These are phyloP conservation scores for Littorina saxatilis DNA, from an alignment of 1,140 invertebrate genomes.

Conservation along the genomic window DNA sequence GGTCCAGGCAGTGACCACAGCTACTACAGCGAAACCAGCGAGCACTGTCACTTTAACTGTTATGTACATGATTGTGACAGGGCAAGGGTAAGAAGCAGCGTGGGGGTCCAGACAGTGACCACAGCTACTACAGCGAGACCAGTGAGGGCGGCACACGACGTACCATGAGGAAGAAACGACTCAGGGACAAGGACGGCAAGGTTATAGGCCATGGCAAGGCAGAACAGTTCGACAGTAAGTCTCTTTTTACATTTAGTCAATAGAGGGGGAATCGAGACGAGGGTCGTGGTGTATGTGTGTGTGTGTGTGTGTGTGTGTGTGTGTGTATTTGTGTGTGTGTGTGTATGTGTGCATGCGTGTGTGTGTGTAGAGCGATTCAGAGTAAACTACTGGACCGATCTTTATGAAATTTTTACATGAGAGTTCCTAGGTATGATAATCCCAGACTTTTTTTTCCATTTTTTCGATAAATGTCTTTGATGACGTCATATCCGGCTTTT, in stretches of 20 bases:
- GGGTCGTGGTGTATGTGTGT: slow-evolving; percentile 4
- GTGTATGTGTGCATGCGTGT: too few species aligned
- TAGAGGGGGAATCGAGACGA: too few species aligned
- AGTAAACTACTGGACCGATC: too few species aligned
- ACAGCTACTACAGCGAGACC: slow-evolving; percentile 72
- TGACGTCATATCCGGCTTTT: too few species aligned
- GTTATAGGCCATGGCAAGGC: slow-evolving; percentile 69
- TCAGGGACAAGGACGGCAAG: slow-evolving; percentile 70
- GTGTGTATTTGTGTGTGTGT: too few species aligned
- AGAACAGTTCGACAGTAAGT: slow-evolving; percentile 54
- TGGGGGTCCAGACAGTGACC: slow-evolving; percentile 69
- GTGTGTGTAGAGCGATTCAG: too few species aligned
- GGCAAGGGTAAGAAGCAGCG: slow-evolving; percentile 62
- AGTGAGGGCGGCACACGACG: slow-evolving; percentile 70
- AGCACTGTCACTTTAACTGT: too few species aligned
- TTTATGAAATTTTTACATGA: too few species aligned
- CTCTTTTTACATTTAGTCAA: neutral
- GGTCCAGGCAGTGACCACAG: slow-evolving; percentile 72
- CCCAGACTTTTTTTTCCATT: too few species aligned
- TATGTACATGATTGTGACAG: too few species aligned
- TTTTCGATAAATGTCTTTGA: too few species aligned
- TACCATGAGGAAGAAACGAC: slow-evolving; percentile 62
- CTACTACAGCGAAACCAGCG: slow-evolving; percentile 72
- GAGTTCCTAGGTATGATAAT: too few species aligned
- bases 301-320: neutral